Evolutionary conservation across 2,113 vertebrate species (phyloP).

Genomic region (Ailuropoda melanoleuca): DNA sequence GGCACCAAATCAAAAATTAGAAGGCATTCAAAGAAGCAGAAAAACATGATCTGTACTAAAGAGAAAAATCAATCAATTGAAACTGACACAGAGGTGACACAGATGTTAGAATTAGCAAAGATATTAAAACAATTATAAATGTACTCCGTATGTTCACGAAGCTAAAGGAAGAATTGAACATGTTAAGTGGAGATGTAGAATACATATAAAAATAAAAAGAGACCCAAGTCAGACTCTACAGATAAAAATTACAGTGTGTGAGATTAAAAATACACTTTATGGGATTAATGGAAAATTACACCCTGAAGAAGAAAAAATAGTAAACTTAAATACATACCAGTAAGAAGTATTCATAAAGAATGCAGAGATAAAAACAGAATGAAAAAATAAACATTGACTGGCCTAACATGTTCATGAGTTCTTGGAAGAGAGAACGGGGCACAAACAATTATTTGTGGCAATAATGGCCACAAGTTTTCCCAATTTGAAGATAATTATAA

Average conservation of each 20-base stretch:
- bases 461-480: background rate
- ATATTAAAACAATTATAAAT: background rate
- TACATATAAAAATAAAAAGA: background rate
- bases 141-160: background rate
- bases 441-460: background rate
- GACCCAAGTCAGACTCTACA: background rate
- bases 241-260: background rate
- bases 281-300: slow-evolving; percentile 25
- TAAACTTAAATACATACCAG: background rate
- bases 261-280: background rate
- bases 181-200: background rate
- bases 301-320: background rate
- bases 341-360: background rate
- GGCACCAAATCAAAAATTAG: background rate
- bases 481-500: background rate
- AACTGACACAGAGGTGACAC: slow-evolving; percentile 8
- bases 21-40: background rate
- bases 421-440: background rate
- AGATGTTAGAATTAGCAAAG: slow-evolving; percentile 42
- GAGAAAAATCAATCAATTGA: background rate
- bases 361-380: background rate
- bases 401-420: background rate
- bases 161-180: background rate
- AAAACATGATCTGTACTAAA: background rate
- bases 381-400: background rate